Evolutionary conservation across 2,113 vertebrate species (phyloP).

Genomic region (Macaca nemestrina): DNA sequence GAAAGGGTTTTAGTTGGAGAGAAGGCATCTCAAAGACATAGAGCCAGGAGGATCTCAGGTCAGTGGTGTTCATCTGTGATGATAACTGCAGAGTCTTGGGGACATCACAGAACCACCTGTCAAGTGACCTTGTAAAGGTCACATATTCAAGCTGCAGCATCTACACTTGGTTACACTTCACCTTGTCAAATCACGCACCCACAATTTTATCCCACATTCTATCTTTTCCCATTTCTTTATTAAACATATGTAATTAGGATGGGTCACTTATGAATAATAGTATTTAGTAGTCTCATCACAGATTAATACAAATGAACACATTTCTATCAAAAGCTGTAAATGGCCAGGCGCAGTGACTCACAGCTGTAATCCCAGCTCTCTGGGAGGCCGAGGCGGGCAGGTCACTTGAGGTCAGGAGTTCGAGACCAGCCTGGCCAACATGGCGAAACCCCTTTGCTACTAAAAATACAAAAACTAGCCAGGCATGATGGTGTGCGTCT

Average conservation of each 20-base stretch:
- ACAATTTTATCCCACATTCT: not conserved
- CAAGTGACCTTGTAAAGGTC: not conserved
- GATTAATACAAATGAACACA: not conserved
- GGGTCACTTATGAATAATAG: not conserved
- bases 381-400: too few relatives aligned
- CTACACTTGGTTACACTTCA: not conserved
- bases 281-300: not conserved
- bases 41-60: not conserved
- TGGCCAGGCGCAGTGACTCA: too few relatives aligned
- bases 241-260: not conserved
- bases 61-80: not conserved
- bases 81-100: not conserved
- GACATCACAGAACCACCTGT: not conserved
- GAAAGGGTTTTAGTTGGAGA: not conserved
- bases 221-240: not conserved
- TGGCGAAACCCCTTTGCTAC: too few relatives aligned
- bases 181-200: not conserved
- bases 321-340: not conserved
- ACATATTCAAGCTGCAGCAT: not conserved
- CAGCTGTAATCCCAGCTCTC: too few relatives aligned
- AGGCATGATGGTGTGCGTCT: too few relatives aligned
- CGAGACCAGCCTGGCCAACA: too few relatives aligned
- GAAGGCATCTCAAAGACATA: not conserved
- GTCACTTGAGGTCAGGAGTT: too few relatives aligned
- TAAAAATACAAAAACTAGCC: too few relatives aligned